phyloP scores from a whole-genome alignment of 2,797 vertebrate species.

The Kryptolebias ocellatus region DNA sequence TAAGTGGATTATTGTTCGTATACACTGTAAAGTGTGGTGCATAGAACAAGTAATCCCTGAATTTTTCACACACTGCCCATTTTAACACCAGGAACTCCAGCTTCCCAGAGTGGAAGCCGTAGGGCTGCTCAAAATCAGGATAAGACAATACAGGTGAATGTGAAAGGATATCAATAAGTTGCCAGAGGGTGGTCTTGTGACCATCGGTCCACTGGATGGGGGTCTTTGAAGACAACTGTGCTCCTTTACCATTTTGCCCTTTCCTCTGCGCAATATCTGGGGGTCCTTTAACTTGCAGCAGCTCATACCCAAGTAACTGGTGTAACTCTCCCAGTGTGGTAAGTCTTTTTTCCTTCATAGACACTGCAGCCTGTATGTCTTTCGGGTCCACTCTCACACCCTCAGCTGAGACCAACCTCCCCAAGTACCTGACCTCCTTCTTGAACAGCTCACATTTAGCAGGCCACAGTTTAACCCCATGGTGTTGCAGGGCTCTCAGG shows the following conservation, averaged over 20 bases:
- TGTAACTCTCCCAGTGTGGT: neutral
- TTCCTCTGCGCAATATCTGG: neutral
- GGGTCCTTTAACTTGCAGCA: neutral
- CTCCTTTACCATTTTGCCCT: neutral
- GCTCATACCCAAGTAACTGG: neutral
- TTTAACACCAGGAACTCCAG: neutral
- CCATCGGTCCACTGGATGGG: neutral
- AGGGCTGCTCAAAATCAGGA: constrained; percentile 2
- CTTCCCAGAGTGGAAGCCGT: neutral
- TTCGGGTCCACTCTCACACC: neutral
- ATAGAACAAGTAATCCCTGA: too few relatives aligned
- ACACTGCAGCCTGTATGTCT: neutral
- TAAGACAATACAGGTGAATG: constrained; percentile 6
- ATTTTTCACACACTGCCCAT: too few relatives aligned
- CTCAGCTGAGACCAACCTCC: constrained; percentile 1
- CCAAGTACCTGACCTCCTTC: constrained; percentile 6
- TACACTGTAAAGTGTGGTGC: neutral
- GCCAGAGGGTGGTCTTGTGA: constrained; percentile 1
- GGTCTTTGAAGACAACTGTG: constrained; percentile 8
- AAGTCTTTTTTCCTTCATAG: neutral
- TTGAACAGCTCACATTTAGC: too few relatives aligned
- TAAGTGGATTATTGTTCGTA: too few relatives aligned
- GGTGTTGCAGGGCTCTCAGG: neutral
- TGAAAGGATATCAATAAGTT: neutral
- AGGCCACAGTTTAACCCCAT: neutral